Evolutionary conservation across 2,113 vertebrate genomes (phyloP), one percentile per base, ranked within the genome.

Genomic region (Mesocricetus auratus): DNA sequence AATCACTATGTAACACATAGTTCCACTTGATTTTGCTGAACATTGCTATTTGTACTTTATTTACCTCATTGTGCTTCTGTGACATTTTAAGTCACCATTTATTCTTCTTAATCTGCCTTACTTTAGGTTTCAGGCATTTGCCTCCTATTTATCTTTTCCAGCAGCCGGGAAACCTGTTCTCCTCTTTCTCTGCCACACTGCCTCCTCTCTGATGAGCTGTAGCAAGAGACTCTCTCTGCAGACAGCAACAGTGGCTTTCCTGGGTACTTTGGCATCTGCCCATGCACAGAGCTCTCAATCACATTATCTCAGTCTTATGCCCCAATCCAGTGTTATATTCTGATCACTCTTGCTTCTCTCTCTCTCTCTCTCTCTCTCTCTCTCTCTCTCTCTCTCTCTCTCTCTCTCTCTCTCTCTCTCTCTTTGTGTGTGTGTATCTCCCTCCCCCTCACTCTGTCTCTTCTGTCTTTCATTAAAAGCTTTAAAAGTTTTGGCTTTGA

Each of bases 401-500:
- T 93, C 33, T 82, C 93, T n/a, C 33, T 36, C n/a, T 16, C 29
- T 77, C 21, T 47, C 45, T 50, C 56, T 93, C 33, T 82, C 93
- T n/a, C 33, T 36, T 2, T 69, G 33, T 69, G 6, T 33, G 33
- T 36, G 3, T n/a, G 16, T n/a, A 5, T 33, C 21, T 47, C 9
- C 6, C 26, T 10, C 15, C 4, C 2, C 13, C 7, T 33, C 11
- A 3, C 2, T n/a, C 19, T 47, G 22, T 45, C 24, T 85, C 53
- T 73, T 39, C 9, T 89, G 71, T 86, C 50, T 69, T 88, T 79
- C 45, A 31, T 36, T 86, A 83, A 91, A 78, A 7, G 1, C 31
- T 94, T 90, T 88, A 62, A 92, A 93, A 93, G 2, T 60, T 94
- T 93, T 79, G 62, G 39, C 26, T 96, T 19, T 96, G n/a, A 94